Evolutionary conservation across 2,797 vertebrate genomes (phyloP), one percentile per base, ranked within the genome.

Genomic region (Triplophysa yarkandensis): DNA sequence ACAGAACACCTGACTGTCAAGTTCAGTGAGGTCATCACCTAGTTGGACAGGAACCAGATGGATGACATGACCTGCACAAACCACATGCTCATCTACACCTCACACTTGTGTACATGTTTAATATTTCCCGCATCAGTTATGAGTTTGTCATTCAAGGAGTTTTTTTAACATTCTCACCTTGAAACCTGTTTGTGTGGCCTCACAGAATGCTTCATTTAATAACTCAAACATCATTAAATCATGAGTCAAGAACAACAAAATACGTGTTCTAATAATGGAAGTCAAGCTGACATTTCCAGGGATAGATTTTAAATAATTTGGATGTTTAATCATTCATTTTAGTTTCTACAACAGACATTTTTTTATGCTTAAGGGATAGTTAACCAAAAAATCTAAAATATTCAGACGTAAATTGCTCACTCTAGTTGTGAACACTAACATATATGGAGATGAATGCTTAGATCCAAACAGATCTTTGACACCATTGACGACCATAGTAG

Each of bases 21-120:
- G 70, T 93, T 92, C 83, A 93, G 92, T 8, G 92, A 93, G 65
- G 85, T 92, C 11, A 93, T 94, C 63, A 72, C 90, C 67, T 94
- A 92, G 93, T 84, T 94, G 74, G 93, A 94, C 84, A 91, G 66
- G 67, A 94, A 94, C 87, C 93, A 94, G 91, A 92, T 93, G 46
- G 44, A 48, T 41, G 9, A 62, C 30, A 48, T 27, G 1, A 8
- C 3, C 9, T 7, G 19, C 4, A n/a, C 17, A 14, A 5, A 2
- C 17, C 39, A 28, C 44, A 39, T 46, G 28, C 6, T 3, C 25
- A 50, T 48, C 14, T 61, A 34, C 43, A 62, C 9, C 14, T 36
- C 7, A 61, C 30, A 48, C 28, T 71, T 23, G 41, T 71, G 60
- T 25, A 21, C 44, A 21, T 48, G 32, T 16, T 54, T 25, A 27